These are phyloP conservation scores for Thymallus thymallus DNA, from an alignment of 2,113 vertebrate species.

Conservation along the genomic window DNA sequence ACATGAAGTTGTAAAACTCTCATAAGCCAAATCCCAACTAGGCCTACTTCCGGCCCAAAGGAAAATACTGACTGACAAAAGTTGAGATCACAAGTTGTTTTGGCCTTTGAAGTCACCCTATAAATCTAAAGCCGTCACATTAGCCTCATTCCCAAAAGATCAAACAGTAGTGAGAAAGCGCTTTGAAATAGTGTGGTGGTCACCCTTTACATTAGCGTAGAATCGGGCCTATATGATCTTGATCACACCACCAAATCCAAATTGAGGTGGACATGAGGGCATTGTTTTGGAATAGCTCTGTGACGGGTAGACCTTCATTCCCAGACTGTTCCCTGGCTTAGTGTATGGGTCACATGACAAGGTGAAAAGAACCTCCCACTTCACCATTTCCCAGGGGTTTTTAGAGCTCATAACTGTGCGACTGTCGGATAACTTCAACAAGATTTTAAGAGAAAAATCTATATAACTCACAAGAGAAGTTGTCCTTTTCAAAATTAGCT, in stretches of 20 bases:
- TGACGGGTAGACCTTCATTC: constrained; percentile 34
- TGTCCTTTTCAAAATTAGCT: not conserved
- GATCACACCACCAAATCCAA: not conserved
- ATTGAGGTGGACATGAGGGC: constrained; percentile 17
- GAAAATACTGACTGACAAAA: not conserved
- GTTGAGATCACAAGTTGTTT: not conserved
- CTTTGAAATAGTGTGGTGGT: not conserved
- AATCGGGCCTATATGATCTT: not conserved
- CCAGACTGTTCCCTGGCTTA: constrained; percentile 6
- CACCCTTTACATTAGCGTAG: not conserved
- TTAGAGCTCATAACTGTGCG: not conserved
- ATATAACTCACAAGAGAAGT: not conserved
- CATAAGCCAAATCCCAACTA: not conserved
- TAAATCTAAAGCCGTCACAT: not conserved
- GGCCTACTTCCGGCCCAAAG: not conserved
- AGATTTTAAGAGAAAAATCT: not conserved
- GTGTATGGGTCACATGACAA: constrained; percentile 45
- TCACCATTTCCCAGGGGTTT: constrained; percentile 11
- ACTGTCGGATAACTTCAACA: not conserved
- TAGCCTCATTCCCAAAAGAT: no score
- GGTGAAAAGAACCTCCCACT: constrained; percentile 3
- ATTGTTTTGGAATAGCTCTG: constrained; percentile 22
- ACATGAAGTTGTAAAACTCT: not conserved
- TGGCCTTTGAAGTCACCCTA: not conserved
- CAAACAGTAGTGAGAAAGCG: not conserved